A percentile compares a stretch with the other conserved stretches of the same genome.
These are phyloP conservation scores for Gymnocypris eckloni DNA, from an alignment of 2,797 vertebrate genomes.

Conservation along the genomic window DNA sequence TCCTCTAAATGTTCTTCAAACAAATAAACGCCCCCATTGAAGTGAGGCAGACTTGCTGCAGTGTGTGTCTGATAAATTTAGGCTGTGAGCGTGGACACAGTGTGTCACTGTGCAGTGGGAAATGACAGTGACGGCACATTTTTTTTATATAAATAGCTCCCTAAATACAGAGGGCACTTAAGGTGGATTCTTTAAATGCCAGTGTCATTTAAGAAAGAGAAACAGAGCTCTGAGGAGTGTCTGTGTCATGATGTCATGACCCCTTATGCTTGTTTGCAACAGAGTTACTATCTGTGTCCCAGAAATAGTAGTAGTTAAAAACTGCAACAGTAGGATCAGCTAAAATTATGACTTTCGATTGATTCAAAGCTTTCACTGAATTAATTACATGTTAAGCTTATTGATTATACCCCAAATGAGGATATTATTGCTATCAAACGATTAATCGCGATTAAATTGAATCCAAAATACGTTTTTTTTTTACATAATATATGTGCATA, in stretches of 20 bases:
- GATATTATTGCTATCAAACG: too few relatives aligned
- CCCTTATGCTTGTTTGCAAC: slow-evolving; percentile 3
- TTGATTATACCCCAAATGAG: neutral
- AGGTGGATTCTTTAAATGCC: slow-evolving; percentile 57
- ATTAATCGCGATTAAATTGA: neutral
- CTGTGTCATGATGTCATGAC: slow-evolving; percentile 14
- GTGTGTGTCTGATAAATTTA: slow-evolving; percentile 50
- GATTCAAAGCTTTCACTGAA: neutral
- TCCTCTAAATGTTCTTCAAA: slow-evolving; percentile 25
- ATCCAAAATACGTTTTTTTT: too few relatives aligned
- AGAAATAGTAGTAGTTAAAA: slow-evolving; percentile 7
- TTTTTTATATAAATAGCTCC: slow-evolving; percentile 47
- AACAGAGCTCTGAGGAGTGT: slow-evolving; percentile 9
- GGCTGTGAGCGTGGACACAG: slow-evolving; percentile 34
- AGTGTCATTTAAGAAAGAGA: slow-evolving; percentile 44
- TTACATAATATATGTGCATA: too few relatives aligned
- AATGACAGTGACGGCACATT: slow-evolving; percentile 48
- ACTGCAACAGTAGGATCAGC: neutral
- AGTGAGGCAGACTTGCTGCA: slow-evolving; percentile 30
- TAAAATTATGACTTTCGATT: slow-evolving; percentile 1
- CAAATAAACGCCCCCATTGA: slow-evolving; percentile 50
- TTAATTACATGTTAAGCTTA: neutral
- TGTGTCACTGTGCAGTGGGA: slow-evolving; percentile 44
- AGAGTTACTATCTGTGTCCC: neutral
- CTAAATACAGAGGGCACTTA: slow-evolving; percentile 51